Evolutionary conservation across 2,888 invertebrate species (phyloP).

Genomic region (Cybosia mesomella): DNA sequence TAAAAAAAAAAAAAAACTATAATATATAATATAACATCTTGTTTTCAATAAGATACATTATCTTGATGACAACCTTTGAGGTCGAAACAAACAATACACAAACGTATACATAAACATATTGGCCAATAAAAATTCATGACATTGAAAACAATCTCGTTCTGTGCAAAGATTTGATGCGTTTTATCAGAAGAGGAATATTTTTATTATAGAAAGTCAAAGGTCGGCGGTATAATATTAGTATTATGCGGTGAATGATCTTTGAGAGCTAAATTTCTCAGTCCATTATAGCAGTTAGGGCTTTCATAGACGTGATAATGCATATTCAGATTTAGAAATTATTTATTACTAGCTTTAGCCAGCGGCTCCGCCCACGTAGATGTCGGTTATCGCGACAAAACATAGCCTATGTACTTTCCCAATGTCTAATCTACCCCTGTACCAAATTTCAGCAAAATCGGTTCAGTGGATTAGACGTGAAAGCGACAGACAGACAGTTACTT

Average conservation of each 20-base stretch:
- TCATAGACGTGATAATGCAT: neutral
- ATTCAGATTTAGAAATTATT: no score
- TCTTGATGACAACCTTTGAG: constrained; percentile 38
- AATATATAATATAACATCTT: no score
- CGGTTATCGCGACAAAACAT: no score
- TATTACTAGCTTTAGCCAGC: no score
- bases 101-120: constrained; percentile 18
- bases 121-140: constrained; percentile 46
- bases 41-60: constrained; percentile 42
- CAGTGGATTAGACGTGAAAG: no score
- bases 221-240: neutral
- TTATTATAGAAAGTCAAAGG: constrained; percentile 8
- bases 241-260: neutral
- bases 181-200: constrained; percentile 18
- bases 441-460: no score
- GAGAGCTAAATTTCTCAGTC: neutral
- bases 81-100: constrained; percentile 30
- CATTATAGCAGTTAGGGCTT: neutral
- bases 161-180: constrained; percentile 21
- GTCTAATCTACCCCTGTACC: no score
- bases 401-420: no score
- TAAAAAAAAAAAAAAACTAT: no score
- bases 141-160: constrained; percentile 26
- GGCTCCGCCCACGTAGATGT: no score
- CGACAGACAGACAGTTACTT: no score